Evolutionary conservation across 2,797 vertebrate species (phyloP).

Genomic region (Gila robusta): DNA sequence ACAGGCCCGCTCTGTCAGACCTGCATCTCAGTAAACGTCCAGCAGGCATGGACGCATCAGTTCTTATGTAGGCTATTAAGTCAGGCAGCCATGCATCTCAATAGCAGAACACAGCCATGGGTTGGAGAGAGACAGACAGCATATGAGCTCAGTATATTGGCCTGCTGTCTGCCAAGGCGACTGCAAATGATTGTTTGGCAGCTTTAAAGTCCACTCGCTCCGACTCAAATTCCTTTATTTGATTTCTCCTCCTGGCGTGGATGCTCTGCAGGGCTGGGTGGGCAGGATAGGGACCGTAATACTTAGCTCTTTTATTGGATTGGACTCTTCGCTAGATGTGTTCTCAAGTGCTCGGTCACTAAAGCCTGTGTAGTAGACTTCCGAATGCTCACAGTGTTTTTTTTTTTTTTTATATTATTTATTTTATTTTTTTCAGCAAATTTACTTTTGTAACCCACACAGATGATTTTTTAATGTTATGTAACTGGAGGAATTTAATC

Average conservation of each 20-base stretch:
- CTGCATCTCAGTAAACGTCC: conserved; percentile 36
- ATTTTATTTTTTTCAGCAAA: background rate
- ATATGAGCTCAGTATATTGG: conserved; percentile 49
- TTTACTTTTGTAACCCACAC: background rate
- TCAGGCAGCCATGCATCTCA: conserved; percentile 57
- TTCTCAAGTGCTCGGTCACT: conserved; percentile 39
- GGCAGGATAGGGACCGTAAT: conserved; percentile 38
- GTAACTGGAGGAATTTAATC: background rate
- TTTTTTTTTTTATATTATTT: background rate
- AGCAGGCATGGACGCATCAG: conserved; percentile 50
- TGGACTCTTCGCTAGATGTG: conserved; percentile 33
- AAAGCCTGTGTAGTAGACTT: conserved; percentile 12
- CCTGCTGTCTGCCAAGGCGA: conserved; percentile 49
- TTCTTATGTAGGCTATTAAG: conserved; percentile 61
- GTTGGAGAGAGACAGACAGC: conserved; percentile 47
- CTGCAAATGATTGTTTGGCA: conserved; percentile 61
- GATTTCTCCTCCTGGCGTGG: conserved; percentile 44
- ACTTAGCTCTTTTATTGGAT: conserved; percentile 57
- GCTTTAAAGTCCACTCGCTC: conserved; percentile 53
- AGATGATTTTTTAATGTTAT: background rate
- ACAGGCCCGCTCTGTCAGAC: conserved; percentile 47
- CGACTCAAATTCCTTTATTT: conserved; percentile 51
- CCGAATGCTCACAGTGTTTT: background rate
- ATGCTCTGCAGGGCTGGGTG: conserved; percentile 23
- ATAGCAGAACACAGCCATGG: conserved; percentile 54